These are phyloP conservation scores for Hemicentrotus pulcherrimus DNA, from an alignment of 35 echinoderm and acorn worm genomes.

Conservation along the genomic window DNA sequence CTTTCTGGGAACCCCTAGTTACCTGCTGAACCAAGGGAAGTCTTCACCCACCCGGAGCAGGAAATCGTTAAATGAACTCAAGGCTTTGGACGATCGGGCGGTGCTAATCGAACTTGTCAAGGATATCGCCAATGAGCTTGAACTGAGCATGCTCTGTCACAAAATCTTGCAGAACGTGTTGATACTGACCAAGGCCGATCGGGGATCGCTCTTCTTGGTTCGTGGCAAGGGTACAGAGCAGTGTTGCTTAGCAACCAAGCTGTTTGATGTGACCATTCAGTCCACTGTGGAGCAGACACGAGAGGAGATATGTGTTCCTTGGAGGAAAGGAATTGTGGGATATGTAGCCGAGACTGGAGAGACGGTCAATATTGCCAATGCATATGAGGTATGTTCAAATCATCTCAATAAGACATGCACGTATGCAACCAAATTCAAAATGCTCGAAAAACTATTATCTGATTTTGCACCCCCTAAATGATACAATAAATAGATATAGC, in stretches of 20 bases:
- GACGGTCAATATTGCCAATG: conserved; percentile 98
- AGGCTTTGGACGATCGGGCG: conserved; percentile 86
- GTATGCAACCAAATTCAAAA: no score
- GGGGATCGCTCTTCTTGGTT: conserved; percentile 92
- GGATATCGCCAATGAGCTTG: conserved; percentile 97
- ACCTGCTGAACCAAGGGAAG: conserved; percentile 69
- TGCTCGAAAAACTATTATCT: no score
- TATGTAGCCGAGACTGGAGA: conserved; percentile 97
- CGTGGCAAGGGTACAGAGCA: conserved; percentile 92
- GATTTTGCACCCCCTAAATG: no score
- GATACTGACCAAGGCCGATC: conserved; percentile 94
- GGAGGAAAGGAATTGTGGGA: conserved; percentile 99
- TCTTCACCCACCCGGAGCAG: conserved; percentile 91
- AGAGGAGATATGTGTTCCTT: conserved; percentile 84
- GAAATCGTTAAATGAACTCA: conserved; percentile 89
- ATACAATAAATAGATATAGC: no score
- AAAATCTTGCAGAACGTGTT: conserved; percentile 99
- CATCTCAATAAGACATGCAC: neutral
- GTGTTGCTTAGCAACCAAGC: conserved; percentile 86
- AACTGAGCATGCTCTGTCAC: conserved; percentile 93
- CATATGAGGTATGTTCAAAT: conserved; percentile 86
- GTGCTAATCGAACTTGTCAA: conserved; percentile 98
- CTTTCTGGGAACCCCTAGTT: conserved; percentile 79
- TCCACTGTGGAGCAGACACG: conserved; percentile 92
- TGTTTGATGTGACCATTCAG: conserved; percentile 95